These are phyloP conservation scores for Drosophila micromelanica DNA, from an alignment of 1,140 invertebrate genomes.

Conservation along the genomic window DNA sequence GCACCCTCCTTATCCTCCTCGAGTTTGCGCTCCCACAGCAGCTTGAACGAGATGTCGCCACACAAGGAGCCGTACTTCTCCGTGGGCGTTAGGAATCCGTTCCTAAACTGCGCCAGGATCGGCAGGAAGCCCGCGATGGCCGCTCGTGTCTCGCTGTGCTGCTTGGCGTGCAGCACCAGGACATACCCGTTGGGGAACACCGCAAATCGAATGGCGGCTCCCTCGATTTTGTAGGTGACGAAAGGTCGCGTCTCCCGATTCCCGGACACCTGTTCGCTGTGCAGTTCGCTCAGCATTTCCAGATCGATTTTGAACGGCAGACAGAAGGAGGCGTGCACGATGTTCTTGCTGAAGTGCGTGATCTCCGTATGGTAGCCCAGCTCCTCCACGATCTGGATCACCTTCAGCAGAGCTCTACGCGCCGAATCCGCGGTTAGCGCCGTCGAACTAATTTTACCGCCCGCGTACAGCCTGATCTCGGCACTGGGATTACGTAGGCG, in stretches of 20 bases:
- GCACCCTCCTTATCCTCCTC: slow-evolving; percentile 53
- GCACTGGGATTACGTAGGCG: slow-evolving; percentile 33
- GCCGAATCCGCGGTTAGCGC: slow-evolving; percentile 45
- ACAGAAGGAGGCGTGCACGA: slow-evolving; percentile 58
- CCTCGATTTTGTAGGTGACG: slow-evolving; percentile 51
- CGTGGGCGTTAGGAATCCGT: slow-evolving; percentile 37
- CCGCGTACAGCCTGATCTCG: slow-evolving; percentile 39
- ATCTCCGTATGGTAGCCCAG: slow-evolving; percentile 55
- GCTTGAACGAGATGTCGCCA: slow-evolving; percentile 50
- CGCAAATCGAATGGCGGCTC: slow-evolving; percentile 39
- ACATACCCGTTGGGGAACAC: slow-evolving; percentile 62
- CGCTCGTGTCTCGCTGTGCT: slow-evolving; percentile 46
- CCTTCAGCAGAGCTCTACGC: slow-evolving; percentile 35
- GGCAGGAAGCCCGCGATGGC: slow-evolving; percentile 55
- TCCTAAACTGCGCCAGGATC: slow-evolving; percentile 45
- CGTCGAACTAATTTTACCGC: slow-evolving; percentile 42
- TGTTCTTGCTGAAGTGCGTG: slow-evolving; percentile 42
- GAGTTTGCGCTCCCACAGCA: slow-evolving; percentile 61
- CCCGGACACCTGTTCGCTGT: slow-evolving; percentile 21
- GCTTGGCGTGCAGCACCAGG: slow-evolving; percentile 43
- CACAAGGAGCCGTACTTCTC: slow-evolving; percentile 20
- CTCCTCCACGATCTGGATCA: slow-evolving; percentile 44
- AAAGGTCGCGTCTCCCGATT: slow-evolving; percentile 51
- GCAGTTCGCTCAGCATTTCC: slow-evolving; percentile 25
- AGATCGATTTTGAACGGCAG: slow-evolving; percentile 64